These are phyloP conservation scores for Metallyticus violacea DNA, from an alignment of 2,888 invertebrate species.

Conservation along the genomic window DNA sequence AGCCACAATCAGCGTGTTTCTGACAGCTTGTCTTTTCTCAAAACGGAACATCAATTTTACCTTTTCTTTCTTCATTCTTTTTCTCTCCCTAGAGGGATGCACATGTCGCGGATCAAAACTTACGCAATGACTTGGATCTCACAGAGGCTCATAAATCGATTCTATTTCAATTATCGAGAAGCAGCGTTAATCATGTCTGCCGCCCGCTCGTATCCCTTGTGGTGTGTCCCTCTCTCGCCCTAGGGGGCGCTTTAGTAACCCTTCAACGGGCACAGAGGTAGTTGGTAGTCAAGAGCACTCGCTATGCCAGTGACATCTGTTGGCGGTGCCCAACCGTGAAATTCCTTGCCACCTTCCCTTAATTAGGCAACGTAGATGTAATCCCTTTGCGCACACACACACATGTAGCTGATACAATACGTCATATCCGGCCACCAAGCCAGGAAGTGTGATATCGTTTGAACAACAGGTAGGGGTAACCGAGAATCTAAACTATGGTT, in stretches of 20 bases:
- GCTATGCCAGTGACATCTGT: conserved; percentile 17
- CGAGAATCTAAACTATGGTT: neutral
- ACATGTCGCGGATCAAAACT: neutral
- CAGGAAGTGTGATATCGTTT: neutral
- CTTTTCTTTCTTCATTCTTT: neutral
- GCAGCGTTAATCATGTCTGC: conserved; percentile 6
- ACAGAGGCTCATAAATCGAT: neutral
- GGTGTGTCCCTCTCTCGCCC: neutral
- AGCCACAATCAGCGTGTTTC: neutral
- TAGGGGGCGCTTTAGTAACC: conserved; percentile 16
- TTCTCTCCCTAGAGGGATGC: neutral
- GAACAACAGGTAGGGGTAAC: neutral
- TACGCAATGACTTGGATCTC: neutral
- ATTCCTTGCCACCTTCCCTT: conserved; percentile 7
- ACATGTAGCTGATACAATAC: neutral
- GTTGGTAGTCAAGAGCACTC: conserved; percentile 12
- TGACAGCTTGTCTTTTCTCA: neutral
- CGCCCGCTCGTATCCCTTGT: neutral
- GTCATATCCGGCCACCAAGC: neutral
- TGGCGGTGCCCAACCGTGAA: conserved; percentile 16
- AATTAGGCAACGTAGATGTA: neutral
- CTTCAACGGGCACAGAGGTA: neutral
- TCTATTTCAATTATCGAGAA: conserved; percentile 14
- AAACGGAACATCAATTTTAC: neutral
- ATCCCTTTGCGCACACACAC: neutral